These are phyloP conservation scores for Leptura quadrifasciata DNA, from an alignment of 2,888 invertebrate genomes.

Conservation along the genomic window DNA sequence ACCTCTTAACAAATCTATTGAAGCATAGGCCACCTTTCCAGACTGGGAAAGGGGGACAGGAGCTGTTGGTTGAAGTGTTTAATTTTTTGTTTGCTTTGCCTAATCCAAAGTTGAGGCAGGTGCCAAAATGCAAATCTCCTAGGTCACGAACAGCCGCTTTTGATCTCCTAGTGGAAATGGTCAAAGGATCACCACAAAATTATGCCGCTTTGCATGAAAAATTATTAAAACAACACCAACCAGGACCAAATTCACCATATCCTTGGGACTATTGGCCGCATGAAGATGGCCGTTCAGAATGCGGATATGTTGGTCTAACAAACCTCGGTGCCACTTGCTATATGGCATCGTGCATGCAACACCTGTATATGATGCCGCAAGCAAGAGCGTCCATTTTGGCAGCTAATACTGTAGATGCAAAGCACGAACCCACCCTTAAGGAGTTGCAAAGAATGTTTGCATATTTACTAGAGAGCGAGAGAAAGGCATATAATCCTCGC, in stretches of 20 bases:
- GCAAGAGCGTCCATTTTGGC: constrained; percentile 89
- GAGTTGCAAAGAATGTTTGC: constrained; percentile 97
- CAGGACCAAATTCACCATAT: constrained; percentile 88
- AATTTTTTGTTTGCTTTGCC: constrained; percentile 93
- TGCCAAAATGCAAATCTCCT: constrained; percentile 95
- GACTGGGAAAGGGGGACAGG: constrained; percentile 84
- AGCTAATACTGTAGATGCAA: constrained; percentile 82
- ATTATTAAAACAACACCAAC: constrained; percentile 90
- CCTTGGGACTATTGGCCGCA: constrained; percentile 99
- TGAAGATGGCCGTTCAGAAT: constrained; percentile 94
- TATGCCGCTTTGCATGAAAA: constrained; percentile 89
- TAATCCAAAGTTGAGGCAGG: constrained; percentile 87
- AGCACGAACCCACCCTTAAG: constrained; percentile 87
- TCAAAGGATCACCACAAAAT: constrained; percentile 89
- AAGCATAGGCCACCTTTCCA: constrained; percentile 94
- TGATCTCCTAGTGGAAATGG: constrained; percentile 91
- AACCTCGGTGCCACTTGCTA: constrained; percentile 98
- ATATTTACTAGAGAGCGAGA: constrained; percentile 93
- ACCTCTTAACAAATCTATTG: constrained; percentile 89
- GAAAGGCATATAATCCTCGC: constrained; percentile 96
- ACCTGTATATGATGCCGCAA: constrained; percentile 97
- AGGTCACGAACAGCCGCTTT: constrained; percentile 93
- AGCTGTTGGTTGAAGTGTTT: constrained; percentile 81
- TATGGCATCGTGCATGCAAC: constrained; percentile 98
- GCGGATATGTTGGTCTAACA: constrained; percentile 95